A percentile compares a stretch with the other conserved stretches of the same genome.
These are phyloP conservation scores for Lordiphosa clarofinis DNA, from an alignment of 1,140 invertebrate genomes.

Conservation along the genomic window DNA sequence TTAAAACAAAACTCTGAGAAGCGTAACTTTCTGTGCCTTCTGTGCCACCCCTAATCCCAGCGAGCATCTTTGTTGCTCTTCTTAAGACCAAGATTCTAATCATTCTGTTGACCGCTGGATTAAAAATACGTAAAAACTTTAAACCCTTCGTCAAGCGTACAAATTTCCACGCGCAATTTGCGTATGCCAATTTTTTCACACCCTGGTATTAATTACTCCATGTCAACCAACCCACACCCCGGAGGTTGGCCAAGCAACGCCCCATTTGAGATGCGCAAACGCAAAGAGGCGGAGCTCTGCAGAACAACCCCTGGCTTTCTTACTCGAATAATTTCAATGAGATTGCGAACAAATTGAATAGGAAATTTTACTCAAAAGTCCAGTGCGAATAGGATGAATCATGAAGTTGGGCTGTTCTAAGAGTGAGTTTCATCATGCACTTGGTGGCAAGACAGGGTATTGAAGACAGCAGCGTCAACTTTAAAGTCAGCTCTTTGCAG, in stretches of 20 bases:
- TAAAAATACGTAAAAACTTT: constrained; percentile 33
- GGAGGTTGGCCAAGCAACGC: no score
- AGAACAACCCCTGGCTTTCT: not conserved
- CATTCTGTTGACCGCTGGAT: constrained; percentile 16
- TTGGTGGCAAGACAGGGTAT: not conserved
- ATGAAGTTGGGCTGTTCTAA: not conserved
- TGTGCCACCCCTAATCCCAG: no score
- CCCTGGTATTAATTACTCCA: constrained; percentile 7
- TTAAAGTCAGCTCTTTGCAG: no score
- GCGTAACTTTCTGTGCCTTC: no score
- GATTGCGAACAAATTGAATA: not conserved
- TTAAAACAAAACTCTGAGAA: no score
- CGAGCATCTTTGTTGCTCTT: constrained; percentile 1
- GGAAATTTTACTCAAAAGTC: not conserved
- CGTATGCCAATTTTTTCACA: constrained; percentile 14
- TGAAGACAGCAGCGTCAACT: not conserved
- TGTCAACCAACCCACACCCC: no score
- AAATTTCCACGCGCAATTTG: constrained; percentile 52
- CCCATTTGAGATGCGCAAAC: constrained; percentile 3
- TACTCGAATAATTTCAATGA: not conserved
- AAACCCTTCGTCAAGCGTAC: constrained; percentile 23
- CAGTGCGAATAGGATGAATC: not conserved
- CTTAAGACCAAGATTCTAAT: not conserved
- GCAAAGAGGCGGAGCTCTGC: constrained; percentile 13
- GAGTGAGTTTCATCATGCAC: not conserved